Conservation (phyloP, 1,140 invertebrate genomes). For the Diorhabda carinulata region DNA sequence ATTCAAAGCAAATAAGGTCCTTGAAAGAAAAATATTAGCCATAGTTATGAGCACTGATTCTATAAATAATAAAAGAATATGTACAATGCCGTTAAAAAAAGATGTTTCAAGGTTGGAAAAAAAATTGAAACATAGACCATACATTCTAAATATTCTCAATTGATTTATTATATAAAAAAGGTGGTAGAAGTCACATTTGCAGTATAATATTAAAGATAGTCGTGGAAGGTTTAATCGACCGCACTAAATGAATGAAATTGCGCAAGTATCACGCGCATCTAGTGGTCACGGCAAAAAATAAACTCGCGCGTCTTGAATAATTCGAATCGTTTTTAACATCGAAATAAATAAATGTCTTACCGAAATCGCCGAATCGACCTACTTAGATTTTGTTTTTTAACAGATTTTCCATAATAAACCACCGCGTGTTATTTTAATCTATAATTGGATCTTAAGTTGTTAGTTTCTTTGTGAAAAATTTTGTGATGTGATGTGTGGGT, state of each 20-base stretch:
- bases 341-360: slow-evolving; percentile 24
- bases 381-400: neutral
- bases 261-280: slow-evolving; percentile 9
- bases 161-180: too few species aligned
- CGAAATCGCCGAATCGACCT: slow-evolving; percentile 19
- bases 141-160: too few species aligned
- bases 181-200: too few species aligned
- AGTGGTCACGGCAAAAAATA: slow-evolving; percentile 15
- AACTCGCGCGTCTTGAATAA: slow-evolving; percentile 22
- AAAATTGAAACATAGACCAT: too few species aligned
- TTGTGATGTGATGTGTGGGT: slow-evolving; percentile 30
- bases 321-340: slow-evolving; percentile 22
- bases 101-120: too few species aligned
- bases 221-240: slow-evolving; percentile 4
- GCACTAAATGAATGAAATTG: slow-evolving; percentile 8
- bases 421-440: neutral
- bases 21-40: too few species aligned
- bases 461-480: neutral
- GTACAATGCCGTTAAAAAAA: too few species aligned
- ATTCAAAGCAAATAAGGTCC: too few species aligned
- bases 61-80: too few species aligned
- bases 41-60: too few species aligned
- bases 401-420: neutral
- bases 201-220: too few species aligned
- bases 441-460: neutral